Percentiles rank a stretch among this genome's conserved stretches.
phyloP scores from a whole-genome alignment of 2,888 invertebrate species.

The Heliconius sara region DNA sequence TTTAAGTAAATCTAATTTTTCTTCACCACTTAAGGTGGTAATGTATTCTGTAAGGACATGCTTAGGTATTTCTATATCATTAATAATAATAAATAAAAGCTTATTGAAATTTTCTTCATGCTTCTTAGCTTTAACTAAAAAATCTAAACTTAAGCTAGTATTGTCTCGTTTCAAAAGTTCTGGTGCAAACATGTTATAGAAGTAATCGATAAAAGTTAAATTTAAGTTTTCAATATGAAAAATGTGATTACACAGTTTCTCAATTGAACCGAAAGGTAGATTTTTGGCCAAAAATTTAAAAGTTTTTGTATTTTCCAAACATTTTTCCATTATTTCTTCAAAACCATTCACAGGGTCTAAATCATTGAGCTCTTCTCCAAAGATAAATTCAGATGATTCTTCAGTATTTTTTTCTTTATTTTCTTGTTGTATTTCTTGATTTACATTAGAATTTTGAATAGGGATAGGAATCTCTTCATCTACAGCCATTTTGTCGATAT shows the following conservation, averaged over 20 bases:
- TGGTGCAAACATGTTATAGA: slow-evolving; percentile 57
- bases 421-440: not conserved
- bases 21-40: slow-evolving; percentile 49
- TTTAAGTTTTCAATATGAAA: slow-evolving; percentile 49
- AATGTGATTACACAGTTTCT: slow-evolving; percentile 58
- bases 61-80: slow-evolving; percentile 56
- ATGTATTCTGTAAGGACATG: slow-evolving; percentile 62
- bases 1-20: slow-evolving; percentile 54
- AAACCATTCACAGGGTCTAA: slow-evolving; percentile 54
- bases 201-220: slow-evolving; percentile 50
- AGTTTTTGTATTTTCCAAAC: slow-evolving; percentile 52
- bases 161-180: slow-evolving; percentile 57
- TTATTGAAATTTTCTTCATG: slow-evolving; percentile 54
- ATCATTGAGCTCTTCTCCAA: slow-evolving; percentile 45
- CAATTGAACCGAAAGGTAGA: slow-evolving; percentile 53
- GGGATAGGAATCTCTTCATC: not conserved
- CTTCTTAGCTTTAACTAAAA: slow-evolving; percentile 58
- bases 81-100: slow-evolving; percentile 56
- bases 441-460: not conserved
- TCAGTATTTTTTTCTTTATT: not conserved
- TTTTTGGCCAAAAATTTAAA: slow-evolving; percentile 55
- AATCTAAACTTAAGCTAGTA: slow-evolving; percentile 57
- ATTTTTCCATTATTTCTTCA: slow-evolving; percentile 55
- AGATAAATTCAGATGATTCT: not conserved
- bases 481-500: slow-evolving; percentile 4